Evolutionary conservation across 2,113 vertebrate species (phyloP), one percentile per base, ranked within the genome.

Genomic region (Gallinago jamesoni): DNA sequence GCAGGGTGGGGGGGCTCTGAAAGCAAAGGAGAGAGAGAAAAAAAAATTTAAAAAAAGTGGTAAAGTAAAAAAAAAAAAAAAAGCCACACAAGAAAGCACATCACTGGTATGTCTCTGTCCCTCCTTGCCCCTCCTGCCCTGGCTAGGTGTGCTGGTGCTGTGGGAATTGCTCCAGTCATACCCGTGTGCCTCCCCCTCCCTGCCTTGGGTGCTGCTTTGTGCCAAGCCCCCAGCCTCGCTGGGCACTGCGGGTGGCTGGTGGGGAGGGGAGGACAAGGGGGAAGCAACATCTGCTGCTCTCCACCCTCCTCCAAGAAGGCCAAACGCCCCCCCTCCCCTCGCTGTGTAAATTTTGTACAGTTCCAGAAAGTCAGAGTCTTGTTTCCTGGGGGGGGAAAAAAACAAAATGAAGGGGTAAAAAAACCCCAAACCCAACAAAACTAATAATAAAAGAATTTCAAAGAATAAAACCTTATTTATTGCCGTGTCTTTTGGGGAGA

Each of bases 331-430:
- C 47, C 56, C 47, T 83, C 84, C 94, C 94, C 84, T 96, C 1
- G 16, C 87, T 41, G 82, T 99, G 99, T 99, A 99, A 98, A 99
- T 99, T 98, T 99, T 99, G 99, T 99, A 99, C 98, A 99, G 99
- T 99, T 98, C 97, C 98, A 98, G 75, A 98, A 98, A 98, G 97
- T 96, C 94, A 97, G 45, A 96, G 98, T 99, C 98, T 98, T 97
- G 96, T 99, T 98, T 99, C 98, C 98, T 98, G 98, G 98, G 62
- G 98, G 62, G 47, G n/a, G 19, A 20, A 47, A 9, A 63, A n/a
- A 33, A 17, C n/a, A 53, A n/a, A 33, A 17, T n/a, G 48, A 57
- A 28, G 8, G 15, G 24, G 77, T 21, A 23, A 64, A 72, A 48
- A 64, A 23, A 57, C 2, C 15, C 14, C 21, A 48, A 89, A 12